Conservation (phyloP, 2,888 invertebrate species). For the Drosophila bunnanda region DNA sequence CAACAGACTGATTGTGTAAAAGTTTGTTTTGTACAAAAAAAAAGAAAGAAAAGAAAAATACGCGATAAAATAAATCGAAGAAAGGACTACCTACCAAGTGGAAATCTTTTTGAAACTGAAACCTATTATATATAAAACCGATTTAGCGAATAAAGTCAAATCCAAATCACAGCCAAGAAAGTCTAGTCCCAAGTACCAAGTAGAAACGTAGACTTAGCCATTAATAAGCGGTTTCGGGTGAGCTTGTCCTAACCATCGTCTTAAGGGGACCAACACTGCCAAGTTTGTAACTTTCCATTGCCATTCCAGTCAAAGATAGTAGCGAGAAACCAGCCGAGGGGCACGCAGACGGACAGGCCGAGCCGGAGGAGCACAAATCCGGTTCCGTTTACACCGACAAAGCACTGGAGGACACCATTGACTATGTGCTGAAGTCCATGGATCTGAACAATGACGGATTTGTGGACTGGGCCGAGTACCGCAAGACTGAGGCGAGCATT, state of each 20-base stretch:
- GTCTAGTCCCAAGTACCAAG: constrained; percentile 5
- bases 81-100: constrained; percentile 39
- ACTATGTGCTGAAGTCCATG: constrained; percentile 88
- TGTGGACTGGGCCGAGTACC: constrained; percentile 88
- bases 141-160: constrained; percentile 64
- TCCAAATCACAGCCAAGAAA: constrained; percentile 16
- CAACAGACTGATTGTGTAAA: constrained; percentile 74
- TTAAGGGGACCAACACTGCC: neutral
- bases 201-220: neutral
- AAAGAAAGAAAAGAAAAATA: constrained; percentile 30
- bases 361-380: constrained; percentile 69
- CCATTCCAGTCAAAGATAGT: constrained; percentile 59
- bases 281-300: neutral
- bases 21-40: constrained; percentile 68
- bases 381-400: constrained; percentile 86
- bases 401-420: constrained; percentile 86
- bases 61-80: constrained; percentile 43
- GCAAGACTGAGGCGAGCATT: constrained; percentile 68
- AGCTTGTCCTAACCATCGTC: constrained; percentile 4
- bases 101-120: constrained; percentile 52
- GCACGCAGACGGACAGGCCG: constrained; percentile 10
- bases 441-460: constrained; percentile 91
- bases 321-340: constrained; percentile 29
- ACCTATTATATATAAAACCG: constrained; percentile 52
- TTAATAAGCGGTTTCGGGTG: constrained; percentile 26